phyloP scores from a whole-genome alignment of 1,140 invertebrate species.

The Drosophila watanabei region DNA sequence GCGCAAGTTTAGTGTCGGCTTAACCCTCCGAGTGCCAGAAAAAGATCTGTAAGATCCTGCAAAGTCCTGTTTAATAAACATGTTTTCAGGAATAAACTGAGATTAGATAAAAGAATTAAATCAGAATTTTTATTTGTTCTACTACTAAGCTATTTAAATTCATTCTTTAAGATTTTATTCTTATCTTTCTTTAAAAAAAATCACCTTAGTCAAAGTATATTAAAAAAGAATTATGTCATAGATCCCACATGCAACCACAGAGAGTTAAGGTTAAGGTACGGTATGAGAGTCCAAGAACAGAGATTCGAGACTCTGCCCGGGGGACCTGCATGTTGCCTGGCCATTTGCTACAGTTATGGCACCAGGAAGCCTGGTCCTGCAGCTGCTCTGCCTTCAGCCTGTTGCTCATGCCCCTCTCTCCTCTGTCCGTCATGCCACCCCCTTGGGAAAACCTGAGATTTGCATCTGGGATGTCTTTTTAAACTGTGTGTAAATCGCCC shows the following conservation, averaged over 20 bases:
- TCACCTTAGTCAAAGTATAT: background rate
- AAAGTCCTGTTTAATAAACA: background rate
- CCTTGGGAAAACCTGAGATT: conserved; percentile 66
- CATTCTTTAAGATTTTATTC: background rate
- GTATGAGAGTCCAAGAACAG: conserved; percentile 26
- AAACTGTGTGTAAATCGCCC: conserved; percentile 84
- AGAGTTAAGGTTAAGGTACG: conserved; percentile 31
- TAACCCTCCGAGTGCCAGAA: conserved; percentile 16
- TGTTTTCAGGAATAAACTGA: too few species aligned
- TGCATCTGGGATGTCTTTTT: conserved; percentile 79
- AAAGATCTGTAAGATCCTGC: background rate
- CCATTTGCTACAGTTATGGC: conserved; percentile 84
- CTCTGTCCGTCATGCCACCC: background rate
- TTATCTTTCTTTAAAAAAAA: background rate
- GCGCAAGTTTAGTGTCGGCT: conserved; percentile 2
- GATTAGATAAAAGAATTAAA: background rate
- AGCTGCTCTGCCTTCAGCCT: conserved; percentile 45
- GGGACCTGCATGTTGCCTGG: conserved; percentile 67
- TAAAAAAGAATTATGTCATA: background rate
- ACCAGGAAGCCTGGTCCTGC: conserved; percentile 70
- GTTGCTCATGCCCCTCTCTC: background rate
- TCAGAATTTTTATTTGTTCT: background rate
- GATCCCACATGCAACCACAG: background rate
- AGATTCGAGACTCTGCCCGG: conserved; percentile 31
- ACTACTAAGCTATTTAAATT: background rate